Conservation (phyloP, 2,888 invertebrate genomes). For the Heliconius ethilla region DNA sequence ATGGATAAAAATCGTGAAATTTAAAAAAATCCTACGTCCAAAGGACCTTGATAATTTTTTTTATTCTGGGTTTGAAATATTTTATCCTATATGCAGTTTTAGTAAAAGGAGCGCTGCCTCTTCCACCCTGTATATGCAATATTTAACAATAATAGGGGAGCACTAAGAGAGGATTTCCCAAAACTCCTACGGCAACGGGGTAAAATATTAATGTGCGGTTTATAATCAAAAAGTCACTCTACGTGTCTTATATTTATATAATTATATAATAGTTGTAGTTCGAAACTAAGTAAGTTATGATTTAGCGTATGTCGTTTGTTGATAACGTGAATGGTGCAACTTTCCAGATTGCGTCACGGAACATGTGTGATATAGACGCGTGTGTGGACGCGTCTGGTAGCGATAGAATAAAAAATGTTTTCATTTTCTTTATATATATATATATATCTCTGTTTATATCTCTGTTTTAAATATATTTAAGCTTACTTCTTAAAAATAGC, state of each 20-base stretch:
- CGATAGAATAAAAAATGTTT: conserved; percentile 31
- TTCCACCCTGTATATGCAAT: too few species aligned
- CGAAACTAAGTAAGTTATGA: conserved; percentile 22
- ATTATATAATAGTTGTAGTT: conserved; percentile 23
- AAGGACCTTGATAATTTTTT: too few species aligned
- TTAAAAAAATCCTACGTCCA: too few species aligned
- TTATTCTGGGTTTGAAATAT: too few species aligned
- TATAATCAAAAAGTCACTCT: not conserved
- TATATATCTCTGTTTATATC: not conserved
- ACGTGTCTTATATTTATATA: not conserved
- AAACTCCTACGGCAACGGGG: too few species aligned
- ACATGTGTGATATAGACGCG: conserved; percentile 30
- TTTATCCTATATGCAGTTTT: too few species aligned
- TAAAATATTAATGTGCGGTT: not conserved
- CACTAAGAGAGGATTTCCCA: too few species aligned
- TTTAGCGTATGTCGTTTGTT: conserved; percentile 26
- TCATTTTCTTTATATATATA: not conserved
- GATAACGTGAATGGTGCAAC: conserved; percentile 43
- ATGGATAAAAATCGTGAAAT: too few species aligned
- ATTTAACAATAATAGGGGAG: too few species aligned
- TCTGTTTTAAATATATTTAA: not conserved
- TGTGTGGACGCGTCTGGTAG: conserved; percentile 33
- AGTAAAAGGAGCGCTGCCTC: too few species aligned
- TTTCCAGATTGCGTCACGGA: conserved; percentile 48
- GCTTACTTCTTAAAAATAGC: too few species aligned